Evolutionary conservation across 2,797 vertebrate genomes (phyloP).

Genomic region (Heteromormyrus szaboi): DNA sequence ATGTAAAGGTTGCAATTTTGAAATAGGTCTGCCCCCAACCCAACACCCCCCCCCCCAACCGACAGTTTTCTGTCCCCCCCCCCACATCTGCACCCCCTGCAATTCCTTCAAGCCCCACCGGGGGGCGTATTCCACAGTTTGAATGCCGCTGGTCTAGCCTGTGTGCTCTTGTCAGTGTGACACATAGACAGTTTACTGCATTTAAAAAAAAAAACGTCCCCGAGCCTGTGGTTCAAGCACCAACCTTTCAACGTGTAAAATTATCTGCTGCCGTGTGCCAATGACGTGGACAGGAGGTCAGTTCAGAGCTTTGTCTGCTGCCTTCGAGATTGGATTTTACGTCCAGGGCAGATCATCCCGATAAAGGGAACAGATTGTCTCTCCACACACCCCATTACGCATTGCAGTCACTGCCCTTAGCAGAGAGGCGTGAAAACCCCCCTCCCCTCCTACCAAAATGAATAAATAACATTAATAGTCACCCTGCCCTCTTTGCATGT

Average conservation of each 20-base stretch:
- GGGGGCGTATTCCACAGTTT: neutral
- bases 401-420: neutral
- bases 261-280: neutral
- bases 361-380: neutral
- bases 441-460: neutral
- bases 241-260: neutral
- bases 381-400: neutral
- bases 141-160: neutral
- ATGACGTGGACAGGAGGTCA: neutral
- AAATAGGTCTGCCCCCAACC: neutral
- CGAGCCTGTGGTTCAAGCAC: neutral
- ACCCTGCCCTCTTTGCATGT: neutral
- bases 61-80: neutral
- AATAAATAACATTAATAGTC: neutral
- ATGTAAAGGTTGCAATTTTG: neutral
- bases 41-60: too few species aligned
- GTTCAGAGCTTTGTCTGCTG: neutral
- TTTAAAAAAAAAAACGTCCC: neutral
- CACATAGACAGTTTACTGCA: neutral
- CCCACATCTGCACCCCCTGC: neutral
- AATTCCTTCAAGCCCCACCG: neutral
- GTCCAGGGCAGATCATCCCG: neutral
- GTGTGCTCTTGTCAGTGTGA: neutral
- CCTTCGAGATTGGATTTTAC: neutral
- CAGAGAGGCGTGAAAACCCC: neutral